These are phyloP conservation scores for Valencia hispanica DNA, from an alignment of 2,797 vertebrate genomes.

Conservation along the genomic window DNA sequence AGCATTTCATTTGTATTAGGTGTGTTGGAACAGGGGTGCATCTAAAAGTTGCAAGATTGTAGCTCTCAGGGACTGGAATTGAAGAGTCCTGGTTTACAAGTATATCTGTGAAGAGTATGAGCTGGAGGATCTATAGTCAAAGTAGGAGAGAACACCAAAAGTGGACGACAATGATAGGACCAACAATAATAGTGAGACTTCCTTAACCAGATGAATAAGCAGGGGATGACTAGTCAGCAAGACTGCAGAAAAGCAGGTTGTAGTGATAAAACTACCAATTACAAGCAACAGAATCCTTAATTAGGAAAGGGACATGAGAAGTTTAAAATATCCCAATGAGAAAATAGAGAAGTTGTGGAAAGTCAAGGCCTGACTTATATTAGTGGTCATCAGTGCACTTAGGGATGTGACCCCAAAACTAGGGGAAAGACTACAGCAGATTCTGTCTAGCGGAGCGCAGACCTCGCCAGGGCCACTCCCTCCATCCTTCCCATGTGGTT, in stretches of 20 bases:
- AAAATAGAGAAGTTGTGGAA: not conserved
- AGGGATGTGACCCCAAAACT: too few species aligned
- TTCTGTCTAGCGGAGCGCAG: too few species aligned
- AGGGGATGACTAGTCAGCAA: not conserved
- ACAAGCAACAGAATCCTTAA: not conserved
- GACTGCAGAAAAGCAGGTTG: not conserved
- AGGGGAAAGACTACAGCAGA: too few species aligned
- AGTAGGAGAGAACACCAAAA: not conserved
- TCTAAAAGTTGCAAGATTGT: too few species aligned
- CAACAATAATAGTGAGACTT: not conserved
- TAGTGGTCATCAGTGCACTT: too few species aligned
- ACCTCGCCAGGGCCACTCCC: too few species aligned
- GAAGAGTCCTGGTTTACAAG: too few species aligned
- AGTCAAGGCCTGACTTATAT: not conserved
- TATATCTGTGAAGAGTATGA: not conserved
- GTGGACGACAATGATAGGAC: too few species aligned
- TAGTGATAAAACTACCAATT: not conserved
- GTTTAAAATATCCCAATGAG: not conserved
- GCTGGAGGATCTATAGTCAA: not conserved
- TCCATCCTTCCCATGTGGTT: too few species aligned
- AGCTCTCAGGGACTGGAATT: too few species aligned
- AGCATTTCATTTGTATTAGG: too few species aligned
- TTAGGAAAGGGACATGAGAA: not conserved
- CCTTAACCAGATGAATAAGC: not conserved
- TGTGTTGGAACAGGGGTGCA: too few species aligned